Evolutionary conservation across 2,797 vertebrate species (phyloP), one percentile per base, ranked within the genome.

Genomic region (Peromyscus attwateri): DNA sequence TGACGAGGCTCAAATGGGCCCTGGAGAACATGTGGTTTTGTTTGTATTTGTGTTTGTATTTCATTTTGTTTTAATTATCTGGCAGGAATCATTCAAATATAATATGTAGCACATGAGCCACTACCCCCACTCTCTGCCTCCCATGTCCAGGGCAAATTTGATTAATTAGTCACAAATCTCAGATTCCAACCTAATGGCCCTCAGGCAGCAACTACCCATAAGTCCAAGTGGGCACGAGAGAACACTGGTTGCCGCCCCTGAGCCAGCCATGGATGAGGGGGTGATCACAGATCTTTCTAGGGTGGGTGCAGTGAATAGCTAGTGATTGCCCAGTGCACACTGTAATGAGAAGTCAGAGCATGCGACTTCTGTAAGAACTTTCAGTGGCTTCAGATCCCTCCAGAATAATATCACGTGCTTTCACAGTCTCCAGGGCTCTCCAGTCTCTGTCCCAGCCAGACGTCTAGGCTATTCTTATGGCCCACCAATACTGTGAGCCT

Each of bases 21-120:
- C 95, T 91, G 71, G 73, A 90, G 83, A 95, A 95, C 96, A 95
- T 90, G 64, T 97, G 92, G 49, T 95, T 96, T 97, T 94, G 88
- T 77, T 97, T 95, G 94, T 88, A 83, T 92, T 97, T 89, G 37
- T 94, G 90, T 77, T 97, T 95, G 89, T 84, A 91, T 88, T 96
- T 52, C 21, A 0, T 75, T 90, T 94, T 71, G 29, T 94, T 93
- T 93, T 95, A 66, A 96, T 93, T 92, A 93, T 95, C 94, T 95
- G 96, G 91, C 82, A 91, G 76, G 52, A 96, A 85, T 66, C 66
- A 93, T 27, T 81, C 49, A 52, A 62, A 89, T 46, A 70, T 94
- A 97, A 95, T 92, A 84, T 8, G 16, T 49, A 88, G 83, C 96
- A 85, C 66, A 55, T 95, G 87, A 97, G 64, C 82, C 64, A 27